These are phyloP conservation scores for Anoncus sp. DNA, from an alignment of 2,888 invertebrate genomes.

Conservation along the genomic window DNA sequence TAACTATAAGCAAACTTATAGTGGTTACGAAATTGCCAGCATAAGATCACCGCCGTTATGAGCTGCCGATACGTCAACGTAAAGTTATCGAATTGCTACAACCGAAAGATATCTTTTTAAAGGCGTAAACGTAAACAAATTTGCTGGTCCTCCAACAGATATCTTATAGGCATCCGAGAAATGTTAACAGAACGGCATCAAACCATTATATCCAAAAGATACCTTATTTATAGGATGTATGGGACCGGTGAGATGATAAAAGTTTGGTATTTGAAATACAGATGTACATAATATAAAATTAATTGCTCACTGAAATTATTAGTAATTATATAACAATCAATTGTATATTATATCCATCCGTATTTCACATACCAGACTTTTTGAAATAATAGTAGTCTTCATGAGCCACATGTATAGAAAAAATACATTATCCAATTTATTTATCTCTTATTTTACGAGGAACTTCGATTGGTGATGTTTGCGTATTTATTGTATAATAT, in stretches of 20 bases:
- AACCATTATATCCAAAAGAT: slow-evolving; percentile 5
- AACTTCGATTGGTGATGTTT: too few relatives aligned
- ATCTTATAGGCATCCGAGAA: slow-evolving; percentile 12
- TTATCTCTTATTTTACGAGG: too few relatives aligned
- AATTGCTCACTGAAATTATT: too few relatives aligned
- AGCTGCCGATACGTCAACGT: slow-evolving; percentile 3
- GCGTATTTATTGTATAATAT: too few relatives aligned
- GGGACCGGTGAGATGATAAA: background rate
- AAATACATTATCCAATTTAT: too few relatives aligned
- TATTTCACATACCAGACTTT: too few relatives aligned
- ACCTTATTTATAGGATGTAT: background rate
- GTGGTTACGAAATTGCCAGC: background rate
- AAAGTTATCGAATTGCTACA: slow-evolving; percentile 3
- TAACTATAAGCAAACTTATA: slow-evolving; percentile 5
- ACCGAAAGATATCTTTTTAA: background rate
- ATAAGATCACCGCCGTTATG: background rate
- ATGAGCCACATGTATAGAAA: too few relatives aligned
- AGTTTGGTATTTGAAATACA: background rate
- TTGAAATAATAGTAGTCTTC: too few relatives aligned
- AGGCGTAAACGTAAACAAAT: background rate
- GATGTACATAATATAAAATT: background rate
- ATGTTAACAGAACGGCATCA: background rate
- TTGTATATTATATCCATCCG: too few relatives aligned
- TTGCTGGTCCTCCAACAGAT: background rate
- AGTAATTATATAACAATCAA: too few relatives aligned